Evolutionary conservation across 2,113 vertebrate species (phyloP).

Genomic region (Lampris megalopsis): DNA sequence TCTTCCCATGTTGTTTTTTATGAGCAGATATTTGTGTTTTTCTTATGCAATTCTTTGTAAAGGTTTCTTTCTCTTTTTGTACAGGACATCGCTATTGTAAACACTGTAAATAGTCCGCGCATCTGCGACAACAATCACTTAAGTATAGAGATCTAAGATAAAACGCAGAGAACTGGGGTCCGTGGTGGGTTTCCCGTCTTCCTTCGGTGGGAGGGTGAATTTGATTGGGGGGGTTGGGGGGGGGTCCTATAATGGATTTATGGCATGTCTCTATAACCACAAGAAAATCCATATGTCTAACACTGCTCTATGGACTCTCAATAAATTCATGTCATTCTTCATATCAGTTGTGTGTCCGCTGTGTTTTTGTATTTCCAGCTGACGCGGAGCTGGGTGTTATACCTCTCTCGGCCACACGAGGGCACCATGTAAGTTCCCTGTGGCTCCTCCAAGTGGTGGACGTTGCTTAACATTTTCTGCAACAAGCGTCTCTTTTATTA

Average conservation of each 20-base stretch:
- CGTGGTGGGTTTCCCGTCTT: conserved; percentile 60
- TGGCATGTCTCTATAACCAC: conserved; percentile 77
- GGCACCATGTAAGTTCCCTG: not conserved
- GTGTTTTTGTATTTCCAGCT: not conserved
- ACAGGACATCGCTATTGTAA: conserved; percentile 81
- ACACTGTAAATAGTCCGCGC: conserved; percentile 83
- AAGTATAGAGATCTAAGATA: conserved; percentile 59
- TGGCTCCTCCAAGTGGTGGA: too few relatives aligned
- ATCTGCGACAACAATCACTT: conserved; percentile 85
- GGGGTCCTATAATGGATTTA: conserved; percentile 50
- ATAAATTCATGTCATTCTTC: conserved; percentile 82
- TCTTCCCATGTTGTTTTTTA: conserved; percentile 63
- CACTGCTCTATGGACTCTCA: conserved; percentile 75
- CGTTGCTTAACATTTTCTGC: too few relatives aligned
- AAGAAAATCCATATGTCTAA: conserved; percentile 77
- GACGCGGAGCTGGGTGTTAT: too few relatives aligned
- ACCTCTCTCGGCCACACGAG: conserved; percentile 4
- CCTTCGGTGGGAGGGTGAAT: conserved; percentile 63
- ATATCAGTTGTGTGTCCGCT: conserved; percentile 26
- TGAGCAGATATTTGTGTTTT: conserved; percentile 62
- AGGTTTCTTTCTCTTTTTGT: conserved; percentile 81
- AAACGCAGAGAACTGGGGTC: conserved; percentile 52
- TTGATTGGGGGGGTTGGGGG: conserved; percentile 50
- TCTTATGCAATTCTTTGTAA: conserved; percentile 81
- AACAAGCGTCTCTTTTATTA: too few relatives aligned